Conservation (phyloP, 2,113 vertebrate genomes). For the Podiceps cristatus region DNA sequence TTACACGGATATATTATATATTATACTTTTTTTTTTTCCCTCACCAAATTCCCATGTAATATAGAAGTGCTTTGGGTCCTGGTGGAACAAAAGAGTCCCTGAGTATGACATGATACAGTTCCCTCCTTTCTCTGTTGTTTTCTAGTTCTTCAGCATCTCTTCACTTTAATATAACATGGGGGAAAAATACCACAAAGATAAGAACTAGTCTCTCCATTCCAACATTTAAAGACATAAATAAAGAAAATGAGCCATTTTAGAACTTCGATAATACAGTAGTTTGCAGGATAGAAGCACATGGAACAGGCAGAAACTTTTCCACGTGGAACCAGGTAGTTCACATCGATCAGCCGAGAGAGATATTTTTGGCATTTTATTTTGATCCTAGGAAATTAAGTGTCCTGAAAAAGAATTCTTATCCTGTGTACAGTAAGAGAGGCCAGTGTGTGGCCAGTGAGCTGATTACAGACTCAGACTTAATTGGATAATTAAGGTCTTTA, state of each 20-base stretch:
- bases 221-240: neutral
- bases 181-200: neutral
- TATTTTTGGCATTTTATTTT: neutral
- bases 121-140: neutral
- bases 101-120: neutral
- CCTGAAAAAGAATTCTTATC: neutral
- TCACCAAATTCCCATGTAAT: neutral
- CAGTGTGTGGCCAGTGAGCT: neutral
- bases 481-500: neutral
- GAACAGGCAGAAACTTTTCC: neutral
- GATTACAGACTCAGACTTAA: conserved; percentile 17
- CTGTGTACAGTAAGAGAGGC: neutral
- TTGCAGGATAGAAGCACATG: neutral
- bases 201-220: neutral
- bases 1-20: neutral
- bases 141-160: neutral
- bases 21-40: neutral
- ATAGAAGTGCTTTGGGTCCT: neutral
- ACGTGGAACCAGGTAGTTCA: neutral
- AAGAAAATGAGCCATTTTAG: neutral
- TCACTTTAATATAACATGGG: neutral
- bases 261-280: neutral
- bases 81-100: neutral
- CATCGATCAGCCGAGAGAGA: neutral
- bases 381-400: neutral